Percentiles rank a stretch among this genome's conserved stretches.
Evolutionary conservation across 2,888 invertebrate genomes (phyloP).

Genomic region (Tinea trinotella): DNA sequence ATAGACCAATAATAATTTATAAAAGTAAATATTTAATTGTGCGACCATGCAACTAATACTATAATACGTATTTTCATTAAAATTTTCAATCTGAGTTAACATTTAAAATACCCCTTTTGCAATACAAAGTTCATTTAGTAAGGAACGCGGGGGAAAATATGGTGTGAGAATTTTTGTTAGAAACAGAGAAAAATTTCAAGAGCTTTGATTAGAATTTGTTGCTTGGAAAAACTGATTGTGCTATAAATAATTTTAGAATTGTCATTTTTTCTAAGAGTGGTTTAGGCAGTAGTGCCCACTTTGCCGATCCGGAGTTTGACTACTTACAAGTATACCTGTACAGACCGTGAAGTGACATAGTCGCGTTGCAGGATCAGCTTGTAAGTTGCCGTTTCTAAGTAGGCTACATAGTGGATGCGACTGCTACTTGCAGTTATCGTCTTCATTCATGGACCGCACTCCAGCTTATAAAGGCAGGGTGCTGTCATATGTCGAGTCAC

Average conservation of each 20-base stretch:
- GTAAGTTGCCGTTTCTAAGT: too few species aligned
- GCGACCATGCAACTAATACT: not conserved
- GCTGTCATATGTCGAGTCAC: too few species aligned
- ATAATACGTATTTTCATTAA: not conserved
- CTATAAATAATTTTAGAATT: not conserved
- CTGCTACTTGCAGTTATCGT: too few species aligned
- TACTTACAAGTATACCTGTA: too few species aligned
- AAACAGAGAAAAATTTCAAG: slow-evolving; percentile 17
- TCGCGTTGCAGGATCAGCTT: too few species aligned
- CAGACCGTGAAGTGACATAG: too few species aligned
- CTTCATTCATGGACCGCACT: too few species aligned
- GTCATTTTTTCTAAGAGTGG: too few species aligned
- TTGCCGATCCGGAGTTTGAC: too few species aligned
- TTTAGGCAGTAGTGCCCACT: too few species aligned
- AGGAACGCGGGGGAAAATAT: slow-evolving; percentile 12
- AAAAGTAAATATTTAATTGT: not conserved
- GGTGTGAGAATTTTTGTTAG: slow-evolving; percentile 15
- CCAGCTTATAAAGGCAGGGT: too few species aligned
- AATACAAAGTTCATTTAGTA: not conserved
- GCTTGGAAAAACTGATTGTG: not conserved
- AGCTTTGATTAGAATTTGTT: slow-evolving; percentile 18
- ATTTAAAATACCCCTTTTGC: slow-evolving; percentile 9
- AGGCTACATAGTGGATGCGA: too few species aligned
- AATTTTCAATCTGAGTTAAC: not conserved
- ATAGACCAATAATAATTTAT: not conserved